Evolutionary conservation across 2,113 vertebrate species (phyloP).

Genomic region (Rousettus leschenaultii): DNA sequence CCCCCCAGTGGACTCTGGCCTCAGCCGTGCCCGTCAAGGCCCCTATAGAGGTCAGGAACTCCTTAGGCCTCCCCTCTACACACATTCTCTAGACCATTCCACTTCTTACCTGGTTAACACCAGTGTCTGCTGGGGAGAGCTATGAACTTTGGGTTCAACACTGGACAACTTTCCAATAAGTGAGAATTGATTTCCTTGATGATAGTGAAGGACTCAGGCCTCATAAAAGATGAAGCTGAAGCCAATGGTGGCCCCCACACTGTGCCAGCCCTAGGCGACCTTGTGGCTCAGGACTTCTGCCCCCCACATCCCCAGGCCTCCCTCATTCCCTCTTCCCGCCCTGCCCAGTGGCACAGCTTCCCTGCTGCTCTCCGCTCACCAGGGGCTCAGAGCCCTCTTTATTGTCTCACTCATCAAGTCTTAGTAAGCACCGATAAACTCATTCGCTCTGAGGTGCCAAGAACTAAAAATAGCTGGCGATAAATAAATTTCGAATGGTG

Average conservation of each 20-base stretch:
- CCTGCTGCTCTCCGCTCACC: background rate
- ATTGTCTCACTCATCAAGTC: background rate
- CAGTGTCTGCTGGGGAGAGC: background rate
- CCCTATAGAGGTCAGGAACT: background rate
- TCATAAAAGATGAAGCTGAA: background rate
- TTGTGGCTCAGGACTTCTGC: background rate
- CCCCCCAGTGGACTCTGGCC: background rate
- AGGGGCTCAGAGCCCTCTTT: background rate
- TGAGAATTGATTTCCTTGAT: background rate
- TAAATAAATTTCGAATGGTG: background rate
- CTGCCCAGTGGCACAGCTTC: background rate
- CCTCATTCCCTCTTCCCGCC: background rate
- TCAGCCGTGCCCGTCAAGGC: background rate
- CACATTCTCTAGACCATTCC: background rate
- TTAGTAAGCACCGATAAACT: background rate
- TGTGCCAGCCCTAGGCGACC: background rate
- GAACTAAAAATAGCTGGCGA: constrained; percentile 24
- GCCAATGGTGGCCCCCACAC: too few relatives aligned
- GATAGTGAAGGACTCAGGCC: background rate
- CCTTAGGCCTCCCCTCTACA: background rate
- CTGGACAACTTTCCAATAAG: background rate
- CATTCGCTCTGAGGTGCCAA: background rate
- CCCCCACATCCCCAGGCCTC: background rate
- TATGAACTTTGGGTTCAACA: background rate
- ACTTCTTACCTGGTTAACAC: background rate